Evolutionary conservation across 2,113 vertebrate species (phyloP).

Genomic region (Eretmodus cyanostictus): DNA sequence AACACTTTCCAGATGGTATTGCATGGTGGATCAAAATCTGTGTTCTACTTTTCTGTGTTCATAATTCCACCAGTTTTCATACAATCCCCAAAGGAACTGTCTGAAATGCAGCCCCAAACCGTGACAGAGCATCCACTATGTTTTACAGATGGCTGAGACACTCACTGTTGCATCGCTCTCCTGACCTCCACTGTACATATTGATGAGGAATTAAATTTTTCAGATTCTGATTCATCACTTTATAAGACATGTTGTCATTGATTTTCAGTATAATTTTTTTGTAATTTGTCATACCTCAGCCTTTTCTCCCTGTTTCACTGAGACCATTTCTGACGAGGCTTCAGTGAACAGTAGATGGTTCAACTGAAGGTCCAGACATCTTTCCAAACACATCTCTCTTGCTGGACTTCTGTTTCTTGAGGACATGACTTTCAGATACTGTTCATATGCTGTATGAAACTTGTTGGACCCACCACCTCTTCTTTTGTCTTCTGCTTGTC

Average conservation of each 20-base stretch:
- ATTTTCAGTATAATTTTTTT: background rate
- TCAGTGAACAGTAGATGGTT: background rate
- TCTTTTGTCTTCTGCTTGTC: background rate
- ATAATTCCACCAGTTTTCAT: background rate
- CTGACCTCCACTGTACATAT: background rate
- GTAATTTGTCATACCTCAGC: background rate
- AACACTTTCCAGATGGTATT: background rate
- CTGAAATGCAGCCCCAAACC: background rate
- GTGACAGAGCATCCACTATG: background rate
- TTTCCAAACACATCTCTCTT: background rate
- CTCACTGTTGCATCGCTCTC: background rate
- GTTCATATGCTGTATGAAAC: background rate
- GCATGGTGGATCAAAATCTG: background rate
- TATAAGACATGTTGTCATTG: background rate
- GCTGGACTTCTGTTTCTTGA: background rate
- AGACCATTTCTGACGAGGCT: background rate
- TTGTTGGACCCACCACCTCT: background rate
- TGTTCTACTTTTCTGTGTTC: background rate
- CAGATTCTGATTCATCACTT: background rate
- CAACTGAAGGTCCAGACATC: background rate
- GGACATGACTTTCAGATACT: background rate
- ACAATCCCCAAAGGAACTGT: background rate
- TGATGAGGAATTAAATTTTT: background rate
- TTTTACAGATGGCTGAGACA: background rate
- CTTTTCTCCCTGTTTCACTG: background rate